Evolutionary conservation across 2,888 invertebrate species (phyloP).

Genomic region (Cataglyphis albicans): DNA sequence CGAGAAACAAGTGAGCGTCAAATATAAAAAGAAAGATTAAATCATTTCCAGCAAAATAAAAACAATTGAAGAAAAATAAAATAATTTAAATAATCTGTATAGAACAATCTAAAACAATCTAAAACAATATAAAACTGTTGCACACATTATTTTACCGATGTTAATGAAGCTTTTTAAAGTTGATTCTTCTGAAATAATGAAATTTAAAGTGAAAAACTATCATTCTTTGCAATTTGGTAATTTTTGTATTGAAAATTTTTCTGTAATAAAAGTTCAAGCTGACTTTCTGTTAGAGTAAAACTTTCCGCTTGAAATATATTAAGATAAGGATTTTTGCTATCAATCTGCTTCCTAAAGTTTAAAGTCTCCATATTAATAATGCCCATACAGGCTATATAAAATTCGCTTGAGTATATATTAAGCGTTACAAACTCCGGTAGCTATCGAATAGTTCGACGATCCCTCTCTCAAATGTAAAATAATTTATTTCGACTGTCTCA

Average conservation of each 20-base stretch:
- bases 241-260: slow-evolving; percentile 22
- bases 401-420: not conserved
- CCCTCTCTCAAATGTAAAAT: not conserved
- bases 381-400: not conserved
- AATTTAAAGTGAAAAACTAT: slow-evolving; percentile 9
- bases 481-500: slow-evolving; percentile 24
- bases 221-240: slow-evolving; percentile 14
- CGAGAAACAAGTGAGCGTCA: not conserved
- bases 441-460: slow-evolving; percentile 7
- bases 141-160: not conserved
- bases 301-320: not conserved
- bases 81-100: not conserved
- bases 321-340: slow-evolving; percentile 36
- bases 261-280: not conserved
- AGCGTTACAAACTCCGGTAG: not conserved
- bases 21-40: slow-evolving; percentile 6
- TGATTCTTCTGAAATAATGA: not conserved
- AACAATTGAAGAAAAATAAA: not conserved
- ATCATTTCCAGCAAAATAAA: not conserved
- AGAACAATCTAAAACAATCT: too few relatives aligned
- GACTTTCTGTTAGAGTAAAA: slow-evolving; percentile 10
- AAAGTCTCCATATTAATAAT: slow-evolving; percentile 18
- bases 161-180: slow-evolving; percentile 4
- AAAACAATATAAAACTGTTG: too few relatives aligned
- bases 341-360: slow-evolving; percentile 20